A percentile compares a stretch with the other conserved stretches of the same genome.
These are phyloP conservation scores for Mycalesis mineus DNA, from an alignment of 2,888 invertebrate species.

Conservation along the genomic window DNA sequence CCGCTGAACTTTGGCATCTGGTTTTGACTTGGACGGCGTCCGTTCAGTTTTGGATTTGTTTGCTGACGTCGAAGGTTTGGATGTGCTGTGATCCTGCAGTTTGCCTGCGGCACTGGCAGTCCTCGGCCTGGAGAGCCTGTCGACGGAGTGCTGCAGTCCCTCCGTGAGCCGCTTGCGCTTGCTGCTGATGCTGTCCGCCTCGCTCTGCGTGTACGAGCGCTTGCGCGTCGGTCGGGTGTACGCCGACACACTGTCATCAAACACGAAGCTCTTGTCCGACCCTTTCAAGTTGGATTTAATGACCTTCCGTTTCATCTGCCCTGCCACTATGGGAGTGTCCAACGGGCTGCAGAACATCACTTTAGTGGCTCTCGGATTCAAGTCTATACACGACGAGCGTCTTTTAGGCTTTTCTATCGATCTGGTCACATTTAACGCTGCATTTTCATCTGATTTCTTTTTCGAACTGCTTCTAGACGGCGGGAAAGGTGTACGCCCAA, in stretches of 20 bases:
- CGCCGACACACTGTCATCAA: conserved; percentile 53
- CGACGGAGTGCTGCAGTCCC: no score
- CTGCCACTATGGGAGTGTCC: conserved; percentile 43
- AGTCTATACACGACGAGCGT: conserved; percentile 38
- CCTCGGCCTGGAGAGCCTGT: no score
- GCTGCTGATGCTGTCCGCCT: no score
- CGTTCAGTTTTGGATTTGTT: conserved; percentile 3
- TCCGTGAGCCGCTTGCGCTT: no score
- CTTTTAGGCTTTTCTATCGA: conserved; percentile 56
- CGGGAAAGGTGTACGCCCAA: conserved; percentile 63
- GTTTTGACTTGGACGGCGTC: conserved; percentile 37
- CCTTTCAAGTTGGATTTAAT: conserved; percentile 73
- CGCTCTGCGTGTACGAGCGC: no score
- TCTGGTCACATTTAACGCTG: conserved; percentile 53
- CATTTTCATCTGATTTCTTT: no score
- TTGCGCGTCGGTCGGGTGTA: no score
- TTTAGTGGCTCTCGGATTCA: conserved; percentile 42
- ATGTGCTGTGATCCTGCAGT: conserved; percentile 37
- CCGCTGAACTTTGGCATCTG: conserved; percentile 43
- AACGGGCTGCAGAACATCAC: conserved; percentile 72
- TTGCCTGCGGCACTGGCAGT: no score
- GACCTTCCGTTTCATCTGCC: conserved; percentile 53
- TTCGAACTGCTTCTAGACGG: conserved; percentile 39
- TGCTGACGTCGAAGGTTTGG: conserved; percentile 23
- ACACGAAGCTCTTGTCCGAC: conserved; percentile 68